These are phyloP conservation scores for Hyperopisus bebe DNA, from an alignment of 2,113 vertebrate species.

Conservation along the genomic window DNA sequence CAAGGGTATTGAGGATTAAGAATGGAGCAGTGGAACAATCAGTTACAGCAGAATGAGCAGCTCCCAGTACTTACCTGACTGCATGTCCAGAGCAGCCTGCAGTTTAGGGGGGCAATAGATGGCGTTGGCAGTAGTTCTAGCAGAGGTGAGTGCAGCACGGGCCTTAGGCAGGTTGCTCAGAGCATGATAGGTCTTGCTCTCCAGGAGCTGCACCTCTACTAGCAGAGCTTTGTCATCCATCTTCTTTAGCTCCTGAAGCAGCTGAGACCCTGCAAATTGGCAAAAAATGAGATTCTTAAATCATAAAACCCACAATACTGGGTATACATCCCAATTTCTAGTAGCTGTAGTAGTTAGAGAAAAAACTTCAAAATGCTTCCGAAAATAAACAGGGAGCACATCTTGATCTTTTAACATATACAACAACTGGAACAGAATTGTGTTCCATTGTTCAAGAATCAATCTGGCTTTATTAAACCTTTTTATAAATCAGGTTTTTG, in stretches of 20 bases:
- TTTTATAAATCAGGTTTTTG: not conserved
- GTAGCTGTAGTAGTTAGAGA: not conserved
- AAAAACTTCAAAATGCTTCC: not conserved
- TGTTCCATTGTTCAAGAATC: not conserved
- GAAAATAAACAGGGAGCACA: not conserved
- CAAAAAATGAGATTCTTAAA: not conserved
- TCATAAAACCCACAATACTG: not conserved
- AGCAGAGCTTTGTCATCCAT: slow-evolving; percentile 99
- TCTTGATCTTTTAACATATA: not conserved
- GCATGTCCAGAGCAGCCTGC: slow-evolving; percentile 97
- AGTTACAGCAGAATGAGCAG: not conserved
- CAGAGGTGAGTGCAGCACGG: slow-evolving; percentile 93
- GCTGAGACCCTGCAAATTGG: slow-evolving; percentile 71
- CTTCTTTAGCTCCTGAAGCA: slow-evolving; percentile 93
- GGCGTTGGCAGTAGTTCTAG: slow-evolving; percentile 94
- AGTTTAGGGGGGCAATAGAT: slow-evolving; percentile 98
- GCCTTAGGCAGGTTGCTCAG: slow-evolving; percentile 98
- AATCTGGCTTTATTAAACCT: not conserved
- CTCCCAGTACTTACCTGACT: slow-evolving; percentile 72
- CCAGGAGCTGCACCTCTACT: slow-evolving; percentile 94
- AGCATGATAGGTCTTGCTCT: slow-evolving; percentile 98
- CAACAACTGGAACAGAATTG: not conserved
- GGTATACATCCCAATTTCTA: not conserved
- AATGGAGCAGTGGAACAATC: not conserved
- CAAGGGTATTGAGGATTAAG: not conserved